Evolutionary conservation across 2,888 invertebrate species (phyloP), one percentile per base, ranked within the genome.

Genomic region (Lasioglossum figueresi): DNA sequence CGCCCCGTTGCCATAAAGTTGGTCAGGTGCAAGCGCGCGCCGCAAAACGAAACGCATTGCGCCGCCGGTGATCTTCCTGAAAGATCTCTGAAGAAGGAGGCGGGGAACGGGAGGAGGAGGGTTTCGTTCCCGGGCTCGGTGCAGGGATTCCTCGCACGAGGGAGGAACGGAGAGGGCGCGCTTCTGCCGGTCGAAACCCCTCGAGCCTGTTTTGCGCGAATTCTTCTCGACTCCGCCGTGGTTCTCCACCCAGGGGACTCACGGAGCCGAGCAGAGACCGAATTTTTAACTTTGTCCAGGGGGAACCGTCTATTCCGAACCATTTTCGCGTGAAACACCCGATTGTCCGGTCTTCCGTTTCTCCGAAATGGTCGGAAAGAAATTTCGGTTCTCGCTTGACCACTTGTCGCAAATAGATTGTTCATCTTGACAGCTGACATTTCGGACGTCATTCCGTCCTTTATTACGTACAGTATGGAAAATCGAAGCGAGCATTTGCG

Each of bases 131-230:
- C 87, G 87, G 73, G 23, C 91, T 83, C 85, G 82, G 82, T 77
- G 82, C 75, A 89, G 91, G 89, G 90, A 90, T 90, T 90, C 90
- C 90, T 88, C 84, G 84, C 87, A 80, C 84, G 76, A 82, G 85
- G 85, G 90, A 91, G 89, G 88, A 82, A 91, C 82, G 85, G 88
- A 88, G 91, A 88, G 86, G 88, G 85, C 86, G 86, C 82, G 85
- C 89, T 88, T 86, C 89, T 88, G 84, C 90, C 88, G 86, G 85
- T 87, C 87, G 84, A 88, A 91, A 90, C 89, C 91, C 91, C 88
- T 89, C 90, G 88, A 91, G 90, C 88, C 91, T 92, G 88, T 91
- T 91, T 91, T 91, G 90, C 90, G 90, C 89, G 90, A 91, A 92
- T 91, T 91, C 92, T 90, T 91, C 86, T 88, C 84, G 79, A 85